Conservation (phyloP, 1,140 invertebrate genomes). For the Drosophila subobscura region DNA sequence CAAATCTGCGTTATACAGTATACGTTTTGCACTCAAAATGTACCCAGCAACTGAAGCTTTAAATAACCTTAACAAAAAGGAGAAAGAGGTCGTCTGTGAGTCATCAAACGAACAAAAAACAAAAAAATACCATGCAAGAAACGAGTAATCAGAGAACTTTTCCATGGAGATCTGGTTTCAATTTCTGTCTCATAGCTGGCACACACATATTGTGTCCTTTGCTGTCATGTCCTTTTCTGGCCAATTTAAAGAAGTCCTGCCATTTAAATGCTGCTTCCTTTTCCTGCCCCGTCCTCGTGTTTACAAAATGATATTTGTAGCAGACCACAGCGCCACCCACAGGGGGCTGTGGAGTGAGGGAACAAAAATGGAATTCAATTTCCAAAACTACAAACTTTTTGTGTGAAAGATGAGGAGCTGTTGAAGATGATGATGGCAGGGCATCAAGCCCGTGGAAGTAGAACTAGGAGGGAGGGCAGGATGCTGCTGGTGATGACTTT, state of each 20-base stretch:
- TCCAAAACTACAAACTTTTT: constrained; percentile 48
- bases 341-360: constrained; percentile 1
- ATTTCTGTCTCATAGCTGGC: constrained; percentile 26
- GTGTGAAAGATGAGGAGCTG: constrained; percentile 48
- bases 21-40: no score
- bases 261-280: constrained; percentile 40
- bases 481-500: constrained; percentile 31
- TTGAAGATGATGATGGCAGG: constrained; percentile 20
- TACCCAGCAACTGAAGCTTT: neutral
- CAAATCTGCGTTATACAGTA: no score
- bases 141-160: constrained; percentile 23
- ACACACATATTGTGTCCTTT: constrained; percentile 27
- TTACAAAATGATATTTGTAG: constrained; percentile 37
- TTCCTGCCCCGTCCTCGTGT: constrained; percentile 25
- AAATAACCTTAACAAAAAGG: constrained; percentile 32
- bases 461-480: constrained; percentile 5
- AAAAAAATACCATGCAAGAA: neutral
- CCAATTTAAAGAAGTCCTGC: constrained; percentile 49
- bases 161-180: constrained; percentile 26
- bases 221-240: constrained; percentile 28
- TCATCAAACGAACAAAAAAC: constrained; percentile 25
- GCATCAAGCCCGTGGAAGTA: neutral
- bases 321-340: neutral
- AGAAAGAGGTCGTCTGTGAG: constrained; percentile 15
- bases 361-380: constrained; percentile 68